phyloP scores from a whole-genome alignment of 2,113 vertebrate genomes.

The Megaceryle torquata region DNA sequence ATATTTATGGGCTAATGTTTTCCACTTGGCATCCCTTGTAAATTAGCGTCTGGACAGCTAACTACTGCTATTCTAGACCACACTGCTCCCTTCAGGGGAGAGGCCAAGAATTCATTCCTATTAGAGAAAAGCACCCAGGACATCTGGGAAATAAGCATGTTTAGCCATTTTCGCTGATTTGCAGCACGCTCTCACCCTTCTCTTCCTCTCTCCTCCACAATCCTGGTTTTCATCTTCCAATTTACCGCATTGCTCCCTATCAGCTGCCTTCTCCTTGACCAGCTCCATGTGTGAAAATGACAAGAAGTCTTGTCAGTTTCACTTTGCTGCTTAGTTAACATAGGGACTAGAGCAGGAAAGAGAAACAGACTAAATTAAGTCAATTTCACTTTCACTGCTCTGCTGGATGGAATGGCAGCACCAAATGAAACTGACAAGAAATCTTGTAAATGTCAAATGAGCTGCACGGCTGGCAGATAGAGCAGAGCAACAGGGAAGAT shows the following conservation, averaged over 20 bases:
- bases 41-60: background rate
- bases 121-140: background rate
- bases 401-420: constrained; percentile 56
- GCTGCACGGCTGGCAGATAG: constrained; percentile 60
- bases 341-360: constrained; percentile 32
- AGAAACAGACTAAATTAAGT: constrained; percentile 60
- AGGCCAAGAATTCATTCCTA: background rate
- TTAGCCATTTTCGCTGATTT: background rate
- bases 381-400: constrained; percentile 55
- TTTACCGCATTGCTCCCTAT: constrained; percentile 42
- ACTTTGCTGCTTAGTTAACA: constrained; percentile 51
- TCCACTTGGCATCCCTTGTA: background rate
- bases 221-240: constrained; percentile 22
- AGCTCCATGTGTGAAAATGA: constrained; percentile 13
- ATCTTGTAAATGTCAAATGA: constrained; percentile 70
- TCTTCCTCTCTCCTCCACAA: background rate
- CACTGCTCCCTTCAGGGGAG: background rate
- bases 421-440: constrained; percentile 65
- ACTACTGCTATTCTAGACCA: background rate
- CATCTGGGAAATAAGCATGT: background rate
- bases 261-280: constrained; percentile 37
- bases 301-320: constrained; percentile 52
- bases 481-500: constrained; percentile 52
- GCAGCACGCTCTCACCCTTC: background rate
- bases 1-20: background rate